Conservation (phyloP, 2,797 vertebrate species). For the Lerista edwardsae region DNA sequence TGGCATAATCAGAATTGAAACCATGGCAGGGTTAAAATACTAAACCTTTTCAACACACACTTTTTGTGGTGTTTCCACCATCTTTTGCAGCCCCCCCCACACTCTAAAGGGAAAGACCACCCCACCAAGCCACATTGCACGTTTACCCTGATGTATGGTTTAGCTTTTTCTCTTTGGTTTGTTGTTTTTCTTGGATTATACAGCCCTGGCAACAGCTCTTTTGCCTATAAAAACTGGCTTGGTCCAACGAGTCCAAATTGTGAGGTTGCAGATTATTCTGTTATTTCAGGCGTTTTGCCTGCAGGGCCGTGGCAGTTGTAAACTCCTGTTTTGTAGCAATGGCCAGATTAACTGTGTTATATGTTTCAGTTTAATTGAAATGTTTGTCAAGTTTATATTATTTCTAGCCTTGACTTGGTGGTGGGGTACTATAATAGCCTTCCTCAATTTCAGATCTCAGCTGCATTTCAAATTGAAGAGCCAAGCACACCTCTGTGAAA, state of each 20-base stretch:
- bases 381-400: not conserved
- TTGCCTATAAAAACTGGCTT: not conserved
- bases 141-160: too few species aligned
- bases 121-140: too few species aligned
- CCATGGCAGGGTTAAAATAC: too few species aligned
- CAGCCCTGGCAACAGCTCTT: not conserved
- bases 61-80: not conserved
- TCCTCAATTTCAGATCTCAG: slow-evolving; percentile 78
- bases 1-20: too few species aligned
- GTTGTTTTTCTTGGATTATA: slow-evolving; percentile 12
- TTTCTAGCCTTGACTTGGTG: not conserved
- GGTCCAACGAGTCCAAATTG: not conserved
- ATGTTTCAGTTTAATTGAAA: not conserved
- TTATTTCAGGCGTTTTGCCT: not conserved
- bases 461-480: slow-evolving; percentile 89
- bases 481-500: slow-evolving; percentile 86
- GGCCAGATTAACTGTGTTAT: not conserved
- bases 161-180: not conserved
- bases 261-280: not conserved
- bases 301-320: not conserved
- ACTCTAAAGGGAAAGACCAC: too few species aligned
- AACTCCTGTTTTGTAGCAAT: not conserved
- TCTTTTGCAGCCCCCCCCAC: not conserved
- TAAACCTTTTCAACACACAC: too few species aligned
- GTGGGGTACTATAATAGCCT: slow-evolving; percentile 29